A percentile compares a stretch with the other conserved stretches of the same genome.
Conservation (phyloP, 2,113 vertebrate genomes). For the Anser brachyrhynchus region DNA sequence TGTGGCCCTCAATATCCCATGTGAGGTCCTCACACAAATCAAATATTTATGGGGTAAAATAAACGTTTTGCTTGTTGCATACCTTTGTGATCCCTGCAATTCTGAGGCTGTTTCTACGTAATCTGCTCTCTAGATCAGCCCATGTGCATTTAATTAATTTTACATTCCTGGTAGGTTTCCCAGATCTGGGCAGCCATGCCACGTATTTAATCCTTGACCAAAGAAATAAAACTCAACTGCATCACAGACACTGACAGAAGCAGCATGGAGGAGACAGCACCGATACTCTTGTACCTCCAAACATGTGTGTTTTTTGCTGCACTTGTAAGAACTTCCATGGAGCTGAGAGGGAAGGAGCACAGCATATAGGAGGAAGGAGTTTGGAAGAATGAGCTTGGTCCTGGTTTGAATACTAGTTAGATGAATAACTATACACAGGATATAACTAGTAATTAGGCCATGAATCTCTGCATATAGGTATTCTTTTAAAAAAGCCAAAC, state of each 20-base stretch:
- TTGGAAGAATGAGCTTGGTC: conserved; percentile 2
- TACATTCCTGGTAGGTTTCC: not conserved
- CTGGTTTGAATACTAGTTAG: not conserved
- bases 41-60: not conserved
- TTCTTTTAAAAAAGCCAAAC: conserved; percentile 24
- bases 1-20: fast-evolving
- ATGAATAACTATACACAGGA: not conserved
- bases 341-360: not conserved
- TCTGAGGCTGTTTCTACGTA: not conserved
- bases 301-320: not conserved
- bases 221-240: not conserved
- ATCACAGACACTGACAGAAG: not conserved
- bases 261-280: not conserved
- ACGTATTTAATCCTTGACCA: not conserved
- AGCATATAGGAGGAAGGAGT: not conserved
- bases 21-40: not conserved
- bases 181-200: not conserved
- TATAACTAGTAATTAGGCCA: conserved; percentile 19
- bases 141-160: not conserved
- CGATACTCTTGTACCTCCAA: not conserved
- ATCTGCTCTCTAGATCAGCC: not conserved
- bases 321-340: not conserved
- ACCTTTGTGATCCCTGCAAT: not conserved
- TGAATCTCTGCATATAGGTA: conserved; percentile 10
- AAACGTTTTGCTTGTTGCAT: not conserved